Evolutionary conservation across 2,888 invertebrate species (phyloP).

Genomic region (Thysanoteuthis rhombus): DNA sequence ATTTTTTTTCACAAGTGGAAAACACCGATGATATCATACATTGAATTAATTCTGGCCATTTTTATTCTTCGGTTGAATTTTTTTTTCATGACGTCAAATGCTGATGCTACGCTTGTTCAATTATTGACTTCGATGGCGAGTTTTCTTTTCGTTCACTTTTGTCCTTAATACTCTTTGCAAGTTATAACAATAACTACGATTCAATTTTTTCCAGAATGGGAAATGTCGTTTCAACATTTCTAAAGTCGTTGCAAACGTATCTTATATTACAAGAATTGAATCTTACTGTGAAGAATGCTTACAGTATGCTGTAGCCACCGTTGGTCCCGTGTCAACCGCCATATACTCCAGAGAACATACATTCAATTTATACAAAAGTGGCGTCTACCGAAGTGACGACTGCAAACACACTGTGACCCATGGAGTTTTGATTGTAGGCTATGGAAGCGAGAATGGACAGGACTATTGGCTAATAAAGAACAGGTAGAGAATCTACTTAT

Average conservation of each 20-base stretch:
- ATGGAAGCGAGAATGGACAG: slow-evolving; percentile 39
- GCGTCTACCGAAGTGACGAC: slow-evolving; percentile 41
- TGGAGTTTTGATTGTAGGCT: slow-evolving; percentile 44
- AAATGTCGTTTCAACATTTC: background rate
- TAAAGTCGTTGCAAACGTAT: background rate
- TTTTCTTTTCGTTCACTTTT: too few relatives aligned
- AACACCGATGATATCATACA: too few relatives aligned
- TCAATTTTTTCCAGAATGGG: background rate
- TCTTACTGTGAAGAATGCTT: slow-evolving; percentile 35
- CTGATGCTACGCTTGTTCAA: too few relatives aligned
- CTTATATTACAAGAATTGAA: background rate
- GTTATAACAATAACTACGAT: too few relatives aligned
- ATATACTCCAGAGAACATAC: slow-evolving; percentile 83
- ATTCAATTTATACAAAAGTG: slow-evolving; percentile 45
- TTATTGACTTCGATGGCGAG: too few relatives aligned
- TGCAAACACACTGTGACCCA: slow-evolving; percentile 40
- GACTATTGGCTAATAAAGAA: slow-evolving; percentile 53
- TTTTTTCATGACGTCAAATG: too few relatives aligned
- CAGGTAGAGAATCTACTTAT: slow-evolving; percentile 39
- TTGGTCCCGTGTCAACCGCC: slow-evolving; percentile 80
- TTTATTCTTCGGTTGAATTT: too few relatives aligned
- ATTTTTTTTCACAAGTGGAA: too few relatives aligned
- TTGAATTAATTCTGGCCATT: too few relatives aligned
- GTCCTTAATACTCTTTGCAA: too few relatives aligned
- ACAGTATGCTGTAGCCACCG: slow-evolving; percentile 43